Evolutionary conservation across 37 sponge, comb jelly and placozoan species (phyloP), one percentile per base, ranked within the genome.

Genomic region (Geodia barretti): DNA sequence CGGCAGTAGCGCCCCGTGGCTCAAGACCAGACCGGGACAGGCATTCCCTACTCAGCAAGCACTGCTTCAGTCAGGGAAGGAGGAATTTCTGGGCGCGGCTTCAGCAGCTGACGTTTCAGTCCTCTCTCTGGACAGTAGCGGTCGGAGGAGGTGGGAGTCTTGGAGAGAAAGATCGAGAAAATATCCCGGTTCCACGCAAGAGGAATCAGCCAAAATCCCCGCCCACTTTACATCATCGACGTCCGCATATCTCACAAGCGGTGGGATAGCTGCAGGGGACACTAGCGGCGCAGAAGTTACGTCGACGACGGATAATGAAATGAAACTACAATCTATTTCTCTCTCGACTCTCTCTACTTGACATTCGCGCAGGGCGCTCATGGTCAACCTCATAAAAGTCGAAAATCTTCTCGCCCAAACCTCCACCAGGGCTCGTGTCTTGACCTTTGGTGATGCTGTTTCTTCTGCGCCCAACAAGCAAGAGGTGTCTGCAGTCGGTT

Each of bases 301-400:
- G n/a, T 47, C 54, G 7, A 14, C 54, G 11, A 47, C 14, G 31
- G 11, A 58, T 3, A 43, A 70, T n/a, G n/a, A 40, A 61, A 47
- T 43, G 14, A 4, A 7, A 73, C 86, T 24, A 76, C 69, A 30
- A 59, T 92, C 1, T 38, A 84, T 20, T 84, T 80, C 42, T 75
- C 85, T 23, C 62, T 88, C 5, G 79, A 79, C 36, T 86, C n/a
- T n/a, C n/a, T n/a, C n/a, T n/a, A n/a, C n/a, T 84, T 21, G 86
- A 88, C 60, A 80, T 77, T 14, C 86, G 62, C 71, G 73, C 20
- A 33, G 90, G 3, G 34, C 77, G 35, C 79, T 71, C 29, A 75
- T 84, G 0, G 83, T 83, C 39, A 62, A 83, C 41, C 67, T 90
- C 24, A 31, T 61, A 25, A 17, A 78, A 34, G 74, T 64, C n/a